Evolutionary conservation across 2,113 vertebrate genomes (phyloP).

Genomic region (Neomonachus schauinslandi): DNA sequence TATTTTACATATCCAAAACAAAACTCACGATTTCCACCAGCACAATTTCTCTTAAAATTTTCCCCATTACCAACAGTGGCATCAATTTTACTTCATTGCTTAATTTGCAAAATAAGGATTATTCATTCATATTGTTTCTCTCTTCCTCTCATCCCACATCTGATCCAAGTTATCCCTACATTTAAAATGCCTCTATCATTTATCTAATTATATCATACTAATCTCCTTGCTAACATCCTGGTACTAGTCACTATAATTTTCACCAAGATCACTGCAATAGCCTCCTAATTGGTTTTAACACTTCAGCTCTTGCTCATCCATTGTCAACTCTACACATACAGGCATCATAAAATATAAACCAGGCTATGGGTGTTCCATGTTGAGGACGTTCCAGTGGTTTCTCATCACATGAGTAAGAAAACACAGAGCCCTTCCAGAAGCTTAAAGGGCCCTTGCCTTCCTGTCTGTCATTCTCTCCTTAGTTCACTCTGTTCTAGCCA

Average conservation of each 20-base stretch:
- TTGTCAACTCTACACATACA: background rate
- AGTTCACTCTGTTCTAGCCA: background rate
- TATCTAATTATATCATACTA: background rate
- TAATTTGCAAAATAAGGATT: background rate
- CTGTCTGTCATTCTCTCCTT: background rate
- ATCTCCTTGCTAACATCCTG: background rate
- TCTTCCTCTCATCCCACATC: background rate
- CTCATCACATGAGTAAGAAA: background rate
- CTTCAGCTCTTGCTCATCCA: background rate
- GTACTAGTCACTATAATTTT: background rate
- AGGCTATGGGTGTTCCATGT: background rate
- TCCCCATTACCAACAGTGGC: background rate
- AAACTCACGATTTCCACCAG: background rate
- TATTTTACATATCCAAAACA: background rate
- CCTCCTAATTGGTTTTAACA: background rate
- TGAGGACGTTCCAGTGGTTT: background rate
- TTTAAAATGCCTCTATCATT: background rate
- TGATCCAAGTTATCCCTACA: background rate
- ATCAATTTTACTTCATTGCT: background rate
- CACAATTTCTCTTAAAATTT: background rate
- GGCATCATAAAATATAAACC: background rate
- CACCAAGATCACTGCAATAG: background rate
- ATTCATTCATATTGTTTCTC: background rate
- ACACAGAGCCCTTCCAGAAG: background rate
- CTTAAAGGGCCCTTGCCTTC: background rate